Evolutionary conservation across 2,113 vertebrate species (phyloP).

Genomic region (Pantherophis guttatus): DNA sequence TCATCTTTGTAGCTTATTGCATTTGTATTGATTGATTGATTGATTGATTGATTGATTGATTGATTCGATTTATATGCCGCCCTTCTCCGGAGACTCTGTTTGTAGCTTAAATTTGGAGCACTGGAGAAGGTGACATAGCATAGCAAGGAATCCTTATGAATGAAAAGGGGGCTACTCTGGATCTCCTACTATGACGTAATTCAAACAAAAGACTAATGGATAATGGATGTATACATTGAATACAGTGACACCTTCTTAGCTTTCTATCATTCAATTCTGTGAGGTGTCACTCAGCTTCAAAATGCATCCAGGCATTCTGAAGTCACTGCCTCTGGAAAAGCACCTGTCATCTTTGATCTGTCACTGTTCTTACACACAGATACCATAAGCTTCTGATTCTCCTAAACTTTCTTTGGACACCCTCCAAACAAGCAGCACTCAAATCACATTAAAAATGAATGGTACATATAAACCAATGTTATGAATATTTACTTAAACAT

Average conservation of each 20-base stretch:
- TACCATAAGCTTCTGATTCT: background rate
- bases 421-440: background rate
- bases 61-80: too few species aligned
- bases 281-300: background rate
- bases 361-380: background rate
- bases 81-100: background rate
- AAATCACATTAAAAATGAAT: background rate
- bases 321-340: background rate
- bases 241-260: background rate
- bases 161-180: background rate
- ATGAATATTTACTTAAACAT: background rate
- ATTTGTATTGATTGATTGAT: background rate
- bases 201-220: background rate
- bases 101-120: background rate
- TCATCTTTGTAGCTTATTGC: background rate
- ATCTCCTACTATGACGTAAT: background rate
- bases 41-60: too few species aligned
- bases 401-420: background rate
- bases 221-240: background rate
- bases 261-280: fast-evolving
- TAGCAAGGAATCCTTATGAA: background rate
- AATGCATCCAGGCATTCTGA: background rate
- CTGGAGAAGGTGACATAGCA: background rate
- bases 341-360: background rate
- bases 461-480: background rate